Evolutionary conservation across 2,888 invertebrate species (phyloP).

Genomic region (Tachina lurida): DNA sequence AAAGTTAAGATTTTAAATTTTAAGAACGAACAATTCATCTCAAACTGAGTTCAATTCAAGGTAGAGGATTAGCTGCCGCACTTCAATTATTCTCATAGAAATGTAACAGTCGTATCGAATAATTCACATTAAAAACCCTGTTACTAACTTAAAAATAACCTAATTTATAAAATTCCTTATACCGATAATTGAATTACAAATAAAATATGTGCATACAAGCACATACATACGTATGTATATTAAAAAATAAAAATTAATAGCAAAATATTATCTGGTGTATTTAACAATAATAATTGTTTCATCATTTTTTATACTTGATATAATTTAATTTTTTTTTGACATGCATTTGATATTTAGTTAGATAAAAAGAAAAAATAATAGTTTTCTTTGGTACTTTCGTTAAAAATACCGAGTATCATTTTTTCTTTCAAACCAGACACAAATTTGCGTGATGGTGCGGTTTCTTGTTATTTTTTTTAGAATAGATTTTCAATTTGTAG

Average conservation of each 20-base stretch:
- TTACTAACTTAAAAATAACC: too few species aligned
- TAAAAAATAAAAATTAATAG: too few species aligned
- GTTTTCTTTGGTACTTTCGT: conserved; percentile 30
- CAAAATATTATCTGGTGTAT: neutral
- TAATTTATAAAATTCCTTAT: too few species aligned
- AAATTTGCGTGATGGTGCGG: conserved; percentile 51
- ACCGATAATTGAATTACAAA: too few species aligned
- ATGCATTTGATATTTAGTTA: conserved; percentile 24
- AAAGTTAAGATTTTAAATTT: too few species aligned
- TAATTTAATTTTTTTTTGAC: neutral
- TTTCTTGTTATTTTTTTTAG: conserved; percentile 67
- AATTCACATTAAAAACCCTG: too few species aligned
- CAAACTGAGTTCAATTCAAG: too few species aligned
- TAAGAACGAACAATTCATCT: too few species aligned
- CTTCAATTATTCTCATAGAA: too few species aligned
- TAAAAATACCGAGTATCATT: conserved; percentile 58
- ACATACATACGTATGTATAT: neutral
- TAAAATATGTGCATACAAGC: neutral
- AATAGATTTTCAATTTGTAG: conserved; percentile 60
- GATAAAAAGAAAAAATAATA: conserved; percentile 60
- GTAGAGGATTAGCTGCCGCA: too few species aligned
- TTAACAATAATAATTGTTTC: neutral
- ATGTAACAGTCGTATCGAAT: too few species aligned
- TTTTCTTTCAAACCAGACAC: conserved; percentile 72
- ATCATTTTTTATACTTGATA: neutral